Conservation (phyloP, 2,888 invertebrate genomes). For the Merodon equestris region DNA sequence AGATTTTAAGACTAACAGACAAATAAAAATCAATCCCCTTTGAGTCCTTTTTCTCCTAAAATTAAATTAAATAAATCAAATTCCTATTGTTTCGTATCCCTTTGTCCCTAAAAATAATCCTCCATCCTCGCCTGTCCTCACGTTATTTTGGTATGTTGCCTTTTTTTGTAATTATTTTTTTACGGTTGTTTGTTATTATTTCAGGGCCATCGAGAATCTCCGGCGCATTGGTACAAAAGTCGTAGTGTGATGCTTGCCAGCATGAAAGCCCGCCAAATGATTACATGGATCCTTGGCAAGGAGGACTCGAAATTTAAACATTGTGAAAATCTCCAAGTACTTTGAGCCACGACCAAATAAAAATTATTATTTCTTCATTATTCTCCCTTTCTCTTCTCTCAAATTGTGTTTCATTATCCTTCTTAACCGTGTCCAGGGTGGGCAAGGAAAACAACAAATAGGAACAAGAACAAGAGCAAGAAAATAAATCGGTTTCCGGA, state of each 20-base stretch:
- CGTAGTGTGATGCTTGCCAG: slow-evolving; percentile 91
- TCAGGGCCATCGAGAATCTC: slow-evolving; percentile 80
- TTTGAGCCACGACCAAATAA: slow-evolving; percentile 80
- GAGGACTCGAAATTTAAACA: slow-evolving; percentile 95
- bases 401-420: not conserved
- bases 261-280: slow-evolving; percentile 94
- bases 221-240: slow-evolving; percentile 91
- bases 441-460: not conserved
- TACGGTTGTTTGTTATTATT: slow-evolving; percentile 16
- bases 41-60: too few relatives aligned
- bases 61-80: too few relatives aligned
- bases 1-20: too few relatives aligned
- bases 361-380: slow-evolving; percentile 6
- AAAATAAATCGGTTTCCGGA: slow-evolving; percentile 47
- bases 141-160: not conserved
- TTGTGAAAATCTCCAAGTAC: slow-evolving; percentile 92
- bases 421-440: too few relatives aligned
- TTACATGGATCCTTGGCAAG: slow-evolving; percentile 94
- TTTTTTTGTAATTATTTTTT: too few relatives aligned
- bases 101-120: slow-evolving; percentile 18
- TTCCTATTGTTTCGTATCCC: slow-evolving; percentile 23
- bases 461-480: slow-evolving; percentile 6
- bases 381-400: slow-evolving; percentile 9
- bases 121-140: not conserved
- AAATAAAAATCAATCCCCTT: too few relatives aligned